A percentile compares a stretch with the other conserved stretches of the same genome.
phyloP scores from a whole-genome alignment of 2,113 vertebrate genomes.

The Physeter macrocephalus region DNA sequence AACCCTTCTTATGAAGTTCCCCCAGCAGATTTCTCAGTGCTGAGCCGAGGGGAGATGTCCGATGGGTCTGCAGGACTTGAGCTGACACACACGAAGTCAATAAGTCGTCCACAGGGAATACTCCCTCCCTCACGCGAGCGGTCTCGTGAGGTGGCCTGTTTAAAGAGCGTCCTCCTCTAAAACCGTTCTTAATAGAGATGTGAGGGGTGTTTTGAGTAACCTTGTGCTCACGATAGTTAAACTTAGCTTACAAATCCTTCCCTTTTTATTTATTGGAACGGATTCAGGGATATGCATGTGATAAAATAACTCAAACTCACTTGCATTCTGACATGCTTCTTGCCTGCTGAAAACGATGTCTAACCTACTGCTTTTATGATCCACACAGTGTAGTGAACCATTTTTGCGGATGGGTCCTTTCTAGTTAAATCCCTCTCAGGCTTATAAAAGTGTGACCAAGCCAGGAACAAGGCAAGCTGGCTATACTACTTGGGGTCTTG shows the following conservation, averaged over 20 bases:
- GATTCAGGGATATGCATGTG: background rate
- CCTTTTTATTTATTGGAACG: background rate
- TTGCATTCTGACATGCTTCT: background rate
- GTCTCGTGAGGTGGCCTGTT: background rate
- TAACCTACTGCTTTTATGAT: background rate
- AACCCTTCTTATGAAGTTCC: background rate
- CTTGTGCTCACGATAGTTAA: background rate
- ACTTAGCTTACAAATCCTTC: background rate
- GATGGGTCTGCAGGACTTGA: background rate
- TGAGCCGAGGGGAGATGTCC: background rate
- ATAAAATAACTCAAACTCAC: background rate
- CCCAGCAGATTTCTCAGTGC: background rate
- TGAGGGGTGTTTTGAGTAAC: background rate
- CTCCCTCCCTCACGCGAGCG: accelerated
- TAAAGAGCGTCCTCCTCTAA: background rate
- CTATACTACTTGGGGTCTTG: background rate
- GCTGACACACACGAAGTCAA: background rate
- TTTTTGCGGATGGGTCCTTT: background rate
- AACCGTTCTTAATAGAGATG: background rate
- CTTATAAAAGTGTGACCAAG: background rate
- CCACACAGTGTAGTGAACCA: accelerated
- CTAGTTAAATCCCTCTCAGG: background rate
- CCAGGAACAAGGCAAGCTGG: background rate
- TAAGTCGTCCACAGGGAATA: background rate
- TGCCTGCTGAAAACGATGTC: background rate